Evolutionary conservation across 2,888 invertebrate species (phyloP).

Genomic region (Laspeyria flexula): DNA sequence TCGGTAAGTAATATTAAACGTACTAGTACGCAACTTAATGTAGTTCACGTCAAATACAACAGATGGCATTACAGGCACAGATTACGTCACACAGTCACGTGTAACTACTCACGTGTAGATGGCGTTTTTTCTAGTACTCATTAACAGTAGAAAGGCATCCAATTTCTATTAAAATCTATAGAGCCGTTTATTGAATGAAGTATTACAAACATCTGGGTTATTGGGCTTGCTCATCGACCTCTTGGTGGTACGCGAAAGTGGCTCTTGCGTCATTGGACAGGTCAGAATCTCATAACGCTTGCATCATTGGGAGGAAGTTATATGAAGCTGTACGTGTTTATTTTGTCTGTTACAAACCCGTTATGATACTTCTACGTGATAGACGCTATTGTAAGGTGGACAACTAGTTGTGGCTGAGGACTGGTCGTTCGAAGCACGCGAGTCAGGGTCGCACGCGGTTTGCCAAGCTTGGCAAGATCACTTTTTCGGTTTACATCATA

Average conservation of each 20-base stretch:
- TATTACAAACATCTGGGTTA: slow-evolving; percentile 70
- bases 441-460: background rate
- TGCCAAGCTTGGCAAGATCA: background rate
- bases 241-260: slow-evolving; percentile 73
- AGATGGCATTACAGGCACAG: slow-evolving; percentile 45
- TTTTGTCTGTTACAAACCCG: slow-evolving; percentile 43
- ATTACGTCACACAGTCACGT: slow-evolving; percentile 7
- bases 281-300: slow-evolving; percentile 74
- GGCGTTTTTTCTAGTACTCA: slow-evolving; percentile 38
- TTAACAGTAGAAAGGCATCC: slow-evolving; percentile 38
- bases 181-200: slow-evolving; percentile 52
- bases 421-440: background rate
- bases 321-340: slow-evolving; percentile 48
- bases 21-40: background rate
- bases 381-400: slow-evolving; percentile 3
- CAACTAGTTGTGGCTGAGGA: background rate
- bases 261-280: slow-evolving; percentile 75
- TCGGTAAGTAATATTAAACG: slow-evolving; percentile 3
- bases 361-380: slow-evolving; percentile 29
- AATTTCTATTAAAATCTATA: slow-evolving; percentile 38
- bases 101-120: slow-evolving; percentile 40
- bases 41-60: slow-evolving; percentile 24
- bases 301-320: slow-evolving; percentile 69
- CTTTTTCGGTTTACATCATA: slow-evolving; percentile 5
- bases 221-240: slow-evolving; percentile 68